These are phyloP conservation scores for Epicauta chinensis DNA, from an alignment of 1,140 invertebrate species.

Conservation along the genomic window DNA sequence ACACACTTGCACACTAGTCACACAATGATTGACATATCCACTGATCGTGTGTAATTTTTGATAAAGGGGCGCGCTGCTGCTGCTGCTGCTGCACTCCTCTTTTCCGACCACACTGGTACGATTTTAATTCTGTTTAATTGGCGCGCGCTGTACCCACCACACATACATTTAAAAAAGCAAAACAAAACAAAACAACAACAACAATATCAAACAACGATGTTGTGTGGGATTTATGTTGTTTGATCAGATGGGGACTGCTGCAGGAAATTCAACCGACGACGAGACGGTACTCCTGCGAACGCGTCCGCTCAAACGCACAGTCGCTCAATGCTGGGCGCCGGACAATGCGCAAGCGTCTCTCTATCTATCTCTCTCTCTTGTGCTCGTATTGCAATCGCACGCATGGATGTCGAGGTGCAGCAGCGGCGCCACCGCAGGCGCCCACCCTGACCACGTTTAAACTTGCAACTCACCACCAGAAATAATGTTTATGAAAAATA, in stretches of 20 bases:
- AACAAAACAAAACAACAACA: no score
- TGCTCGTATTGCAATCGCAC: constrained; percentile 16
- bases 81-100: background rate
- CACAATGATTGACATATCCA: constrained; percentile 7
- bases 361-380: no score
- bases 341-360: constrained; percentile 20
- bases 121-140: constrained; percentile 1
- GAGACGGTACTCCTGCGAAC: constrained; percentile 6
- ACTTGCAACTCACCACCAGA: no score
- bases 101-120: no score
- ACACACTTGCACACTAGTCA: background rate
- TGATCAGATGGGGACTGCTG: constrained; percentile 3
- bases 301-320: constrained; percentile 30
- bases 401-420: constrained; percentile 22
- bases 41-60: no score
- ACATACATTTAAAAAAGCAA: no score
- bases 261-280: constrained; percentile 16
- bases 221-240: background rate
- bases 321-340: constrained; percentile 34
- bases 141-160: background rate
- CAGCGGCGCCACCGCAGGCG: constrained; percentile 9
- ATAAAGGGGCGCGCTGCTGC: background rate
- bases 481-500: no score
- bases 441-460: background rate
- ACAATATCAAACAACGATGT: no score